phyloP scores from a whole-genome alignment of 2,888 invertebrate species.

The Pantelozetes paolii region DNA sequence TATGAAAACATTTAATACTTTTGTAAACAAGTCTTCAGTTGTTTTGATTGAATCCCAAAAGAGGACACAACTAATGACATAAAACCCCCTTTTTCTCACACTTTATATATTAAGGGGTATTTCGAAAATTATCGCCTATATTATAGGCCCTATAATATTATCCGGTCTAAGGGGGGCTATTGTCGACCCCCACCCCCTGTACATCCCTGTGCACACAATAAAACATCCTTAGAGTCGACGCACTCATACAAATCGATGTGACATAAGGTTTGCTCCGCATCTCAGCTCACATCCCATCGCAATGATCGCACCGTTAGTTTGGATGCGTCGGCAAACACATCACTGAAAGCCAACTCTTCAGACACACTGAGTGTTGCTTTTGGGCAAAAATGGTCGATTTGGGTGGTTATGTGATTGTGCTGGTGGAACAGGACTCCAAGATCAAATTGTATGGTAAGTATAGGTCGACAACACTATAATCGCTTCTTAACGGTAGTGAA shows the following conservation, averaged over 20 bases:
- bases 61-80: no score
- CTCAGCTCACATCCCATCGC: background rate
- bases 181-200: no score
- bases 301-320: background rate
- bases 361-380: constrained; percentile 8
- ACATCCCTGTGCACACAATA: background rate
- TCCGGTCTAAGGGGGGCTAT: no score
- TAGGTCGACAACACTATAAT: no score
- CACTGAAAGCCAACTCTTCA: constrained; percentile 1
- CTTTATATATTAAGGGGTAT: no score
- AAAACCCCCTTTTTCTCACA: no score
- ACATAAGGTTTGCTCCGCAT: constrained; percentile 19
- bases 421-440: constrained; percentile 89
- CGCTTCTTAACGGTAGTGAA: no score
- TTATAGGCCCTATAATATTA: no score
- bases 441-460: constrained; percentile 81
- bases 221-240: constrained; percentile 1
- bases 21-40: no score
- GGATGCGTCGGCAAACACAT: constrained; percentile 12
- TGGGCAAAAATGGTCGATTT: constrained; percentile 68
- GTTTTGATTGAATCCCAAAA: no score
- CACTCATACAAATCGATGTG: background rate
- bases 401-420: constrained; percentile 89
- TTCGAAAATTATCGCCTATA: no score
- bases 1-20: no score